Base-by-base conservation (phyloP, 2,113 vertebrate species). In the Perccottus glenii region DNA sequence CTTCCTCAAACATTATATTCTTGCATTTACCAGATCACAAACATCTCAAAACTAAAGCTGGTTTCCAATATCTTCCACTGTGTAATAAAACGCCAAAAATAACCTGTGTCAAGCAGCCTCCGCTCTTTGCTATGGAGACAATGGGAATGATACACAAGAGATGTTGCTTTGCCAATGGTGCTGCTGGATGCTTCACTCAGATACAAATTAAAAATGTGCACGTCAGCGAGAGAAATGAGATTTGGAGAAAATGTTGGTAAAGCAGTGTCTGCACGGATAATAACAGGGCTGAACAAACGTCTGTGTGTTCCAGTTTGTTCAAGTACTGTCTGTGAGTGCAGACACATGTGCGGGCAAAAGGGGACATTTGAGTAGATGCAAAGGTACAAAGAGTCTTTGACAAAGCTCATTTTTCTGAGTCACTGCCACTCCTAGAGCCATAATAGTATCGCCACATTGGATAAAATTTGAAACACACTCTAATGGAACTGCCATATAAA, bases 311-410 rank as follows among this genome's bases (percentile, higher is more conserved):
- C 7, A 61, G n/a, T 60, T 6, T 10, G 50, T 77, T 11, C 44
- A 52, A 32, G 53, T 61, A 7, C 43, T 55, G n/a, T 50, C 9
- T 56, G 16, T 55, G 57, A 4, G 3, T 38, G 32, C 5, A 43
- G 38, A 27, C 19, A 43, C 4, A 4, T 52, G 40, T 62, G 43
- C 49, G 53, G 64, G 48, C 36, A 35, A 6, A 4, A 52, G 19
- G 7, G 2, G 12, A 59, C 14, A 45, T 51, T 45, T 0, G 2
- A 45, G 51, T 38, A 40, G 57, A 72, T 32, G 19, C 38, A 74
- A 51, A 60, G 33, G 15, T 15, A 75, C 70, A 73, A 60, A 73
- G 65, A 53, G 11, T 77, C 70, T 78, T 75, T 84, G 67, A 73
- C 42, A 9, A 65, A 59, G 63, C 45, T 78, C 1, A 27, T 27